phyloP scores from a whole-genome alignment of 2,888 invertebrate genomes.

The Agrochola macilenta region DNA sequence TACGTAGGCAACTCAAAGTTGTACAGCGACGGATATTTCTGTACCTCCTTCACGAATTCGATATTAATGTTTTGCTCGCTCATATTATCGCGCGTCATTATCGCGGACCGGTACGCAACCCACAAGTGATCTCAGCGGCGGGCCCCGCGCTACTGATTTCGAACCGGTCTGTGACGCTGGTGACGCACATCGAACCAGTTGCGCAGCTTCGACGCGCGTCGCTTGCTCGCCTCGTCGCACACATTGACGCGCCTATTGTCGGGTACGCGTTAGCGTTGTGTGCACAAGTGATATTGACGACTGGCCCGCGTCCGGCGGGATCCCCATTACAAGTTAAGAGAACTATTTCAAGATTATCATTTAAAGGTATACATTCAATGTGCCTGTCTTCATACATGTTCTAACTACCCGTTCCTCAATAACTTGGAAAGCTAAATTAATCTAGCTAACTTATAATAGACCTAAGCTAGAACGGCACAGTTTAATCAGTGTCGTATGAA shows the following conservation, averaged over 20 bases:
- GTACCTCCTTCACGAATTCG: constrained; percentile 64
- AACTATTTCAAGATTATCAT: constrained; percentile 1
- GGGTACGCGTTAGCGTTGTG: constrained; percentile 28
- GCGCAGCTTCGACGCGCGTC: constrained; percentile 38
- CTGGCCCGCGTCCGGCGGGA: background rate
- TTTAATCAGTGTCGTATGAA: constrained; percentile 47
- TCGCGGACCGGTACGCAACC: constrained; percentile 50
- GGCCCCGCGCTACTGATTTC: constrained; percentile 59
- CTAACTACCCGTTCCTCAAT: background rate
- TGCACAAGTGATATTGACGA: constrained; percentile 17
- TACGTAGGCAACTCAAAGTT: constrained; percentile 65
- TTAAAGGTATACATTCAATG: background rate
- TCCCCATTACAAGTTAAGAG: background rate
- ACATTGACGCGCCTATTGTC: constrained; percentile 16
- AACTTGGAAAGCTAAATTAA: constrained; percentile 24
- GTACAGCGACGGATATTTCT: constrained; percentile 65
- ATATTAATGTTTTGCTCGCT: constrained; percentile 67
- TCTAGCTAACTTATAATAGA: constrained; percentile 19
- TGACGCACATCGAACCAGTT: constrained; percentile 64
- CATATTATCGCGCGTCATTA: constrained; percentile 53
- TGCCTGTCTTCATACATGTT: constrained; percentile 1
- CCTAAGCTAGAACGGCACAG: constrained; percentile 17
- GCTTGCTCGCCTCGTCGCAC: constrained; percentile 16
- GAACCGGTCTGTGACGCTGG: constrained; percentile 62
- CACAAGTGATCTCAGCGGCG: constrained; percentile 52